Evolutionary conservation across 1,140 invertebrate genomes (phyloP).

Genomic region (Anthonomus grandis): DNA sequence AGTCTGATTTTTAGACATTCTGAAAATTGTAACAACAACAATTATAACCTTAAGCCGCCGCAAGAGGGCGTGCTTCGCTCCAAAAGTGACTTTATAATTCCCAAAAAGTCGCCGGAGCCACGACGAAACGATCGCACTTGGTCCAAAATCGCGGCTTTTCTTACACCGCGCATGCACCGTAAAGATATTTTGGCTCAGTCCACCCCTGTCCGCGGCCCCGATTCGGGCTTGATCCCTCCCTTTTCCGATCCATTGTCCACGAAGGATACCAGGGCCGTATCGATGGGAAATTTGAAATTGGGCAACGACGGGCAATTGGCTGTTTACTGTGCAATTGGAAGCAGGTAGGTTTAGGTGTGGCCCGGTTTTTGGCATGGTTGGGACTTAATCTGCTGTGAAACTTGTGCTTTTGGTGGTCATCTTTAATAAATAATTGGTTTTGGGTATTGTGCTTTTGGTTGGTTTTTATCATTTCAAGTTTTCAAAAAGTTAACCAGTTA

Average conservation of each 20-base stretch:
- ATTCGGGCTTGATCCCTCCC: constrained; percentile 20
- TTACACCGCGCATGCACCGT: constrained; percentile 41
- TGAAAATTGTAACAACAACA: constrained; percentile 2
- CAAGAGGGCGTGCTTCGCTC: constrained; percentile 40
- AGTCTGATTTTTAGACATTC: constrained; percentile 7
- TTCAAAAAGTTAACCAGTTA: no score
- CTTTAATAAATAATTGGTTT: no score
- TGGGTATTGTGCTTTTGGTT: not conserved
- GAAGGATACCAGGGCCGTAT: constrained; percentile 16
- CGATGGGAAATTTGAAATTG: constrained; percentile 25
- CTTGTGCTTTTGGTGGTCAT: no score
- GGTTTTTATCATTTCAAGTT: constrained; percentile 1
- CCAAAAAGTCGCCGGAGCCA: constrained; percentile 23
- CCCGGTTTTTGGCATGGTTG: not conserved
- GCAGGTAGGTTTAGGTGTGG: constrained; percentile 26
- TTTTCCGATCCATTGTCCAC: constrained; percentile 24
- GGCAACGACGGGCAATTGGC: constrained; percentile 29
- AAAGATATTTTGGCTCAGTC: constrained; percentile 34
- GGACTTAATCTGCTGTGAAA: not conserved
- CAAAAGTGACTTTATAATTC: constrained; percentile 46
- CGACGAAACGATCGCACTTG: constrained; percentile 21
- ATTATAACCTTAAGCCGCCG: not conserved
- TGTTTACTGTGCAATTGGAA: constrained; percentile 20
- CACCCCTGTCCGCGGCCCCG: constrained; percentile 20
- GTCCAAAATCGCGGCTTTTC: constrained; percentile 42